phyloP scores from a whole-genome alignment of 2,888 invertebrate genomes.

The Leptinotarsa juncta region DNA sequence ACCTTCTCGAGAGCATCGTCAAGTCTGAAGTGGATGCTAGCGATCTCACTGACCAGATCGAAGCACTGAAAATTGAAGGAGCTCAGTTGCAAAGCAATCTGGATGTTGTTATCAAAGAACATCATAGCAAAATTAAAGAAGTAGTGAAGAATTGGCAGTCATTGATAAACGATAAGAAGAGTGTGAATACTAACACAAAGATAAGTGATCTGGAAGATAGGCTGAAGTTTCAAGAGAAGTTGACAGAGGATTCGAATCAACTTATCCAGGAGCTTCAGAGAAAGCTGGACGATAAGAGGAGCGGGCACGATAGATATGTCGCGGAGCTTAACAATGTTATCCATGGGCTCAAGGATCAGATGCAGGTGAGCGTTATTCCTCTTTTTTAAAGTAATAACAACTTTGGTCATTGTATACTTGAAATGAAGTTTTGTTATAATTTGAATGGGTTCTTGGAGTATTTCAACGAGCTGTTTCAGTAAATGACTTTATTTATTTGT shows the following conservation, averaged over 20 bases:
- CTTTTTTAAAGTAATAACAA: neutral
- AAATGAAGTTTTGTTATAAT: too few species aligned
- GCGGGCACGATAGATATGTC: slow-evolving; percentile 50
- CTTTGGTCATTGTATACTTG: too few species aligned
- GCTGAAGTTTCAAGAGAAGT: slow-evolving; percentile 52
- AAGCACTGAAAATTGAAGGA: slow-evolving; percentile 53
- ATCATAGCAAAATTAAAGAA: slow-evolving; percentile 54
- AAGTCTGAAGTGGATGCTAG: slow-evolving; percentile 52
- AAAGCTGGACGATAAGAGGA: slow-evolving; percentile 55
- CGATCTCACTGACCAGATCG: slow-evolving; percentile 53
- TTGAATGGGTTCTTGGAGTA: too few species aligned
- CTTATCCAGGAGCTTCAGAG: slow-evolving; percentile 52
- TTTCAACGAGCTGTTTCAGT: too few species aligned
- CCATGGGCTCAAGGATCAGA: slow-evolving; percentile 52
- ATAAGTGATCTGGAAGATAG: slow-evolving; percentile 53
- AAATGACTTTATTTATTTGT: too few species aligned
- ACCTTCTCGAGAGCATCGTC: slow-evolving; percentile 55
- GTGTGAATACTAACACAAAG: slow-evolving; percentile 37
- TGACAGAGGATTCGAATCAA: slow-evolving; percentile 49
- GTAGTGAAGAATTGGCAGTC: slow-evolving; percentile 53
- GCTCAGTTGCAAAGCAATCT: slow-evolving; percentile 54
- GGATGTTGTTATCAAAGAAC: slow-evolving; percentile 53
- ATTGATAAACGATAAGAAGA: slow-evolving; percentile 49
- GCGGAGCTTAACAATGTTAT: slow-evolving; percentile 52
- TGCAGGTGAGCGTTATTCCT: slow-evolving; percentile 46